A percentile compares a stretch with the other conserved stretches of the same genome.
These are phyloP conservation scores for Reticulitermes lucifugus DNA, from an alignment of 2,888 invertebrate genomes.

Conservation along the genomic window DNA sequence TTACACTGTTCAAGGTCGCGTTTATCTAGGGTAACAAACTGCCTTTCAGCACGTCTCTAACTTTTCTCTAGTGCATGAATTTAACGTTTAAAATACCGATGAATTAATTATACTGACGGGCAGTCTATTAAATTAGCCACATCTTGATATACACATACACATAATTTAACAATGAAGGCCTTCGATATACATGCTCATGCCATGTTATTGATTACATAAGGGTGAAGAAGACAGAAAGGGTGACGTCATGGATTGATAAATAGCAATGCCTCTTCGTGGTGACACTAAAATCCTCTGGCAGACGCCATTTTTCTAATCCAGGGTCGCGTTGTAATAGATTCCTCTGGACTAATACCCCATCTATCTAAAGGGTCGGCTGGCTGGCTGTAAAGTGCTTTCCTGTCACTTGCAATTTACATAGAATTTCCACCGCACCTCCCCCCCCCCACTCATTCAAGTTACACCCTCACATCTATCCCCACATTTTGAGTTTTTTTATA, in stretches of 20 bases:
- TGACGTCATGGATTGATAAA: constrained; percentile 47
- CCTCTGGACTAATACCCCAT: constrained; percentile 39
- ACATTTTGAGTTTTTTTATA: constrained; percentile 1
- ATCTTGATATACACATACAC: background rate
- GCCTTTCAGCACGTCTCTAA: no score
- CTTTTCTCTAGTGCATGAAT: no score
- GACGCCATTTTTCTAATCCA: constrained; percentile 51
- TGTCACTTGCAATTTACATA: constrained; percentile 44
- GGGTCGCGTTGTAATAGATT: constrained; percentile 40
- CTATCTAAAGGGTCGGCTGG: constrained; percentile 34
- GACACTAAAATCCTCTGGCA: constrained; percentile 51
- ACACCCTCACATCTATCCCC: background rate
- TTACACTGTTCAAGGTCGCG: no score
- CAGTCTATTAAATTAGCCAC: background rate
- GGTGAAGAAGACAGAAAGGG: background rate
- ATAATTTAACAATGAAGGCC: background rate
- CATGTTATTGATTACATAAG: constrained; percentile 5
- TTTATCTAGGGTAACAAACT: no score
- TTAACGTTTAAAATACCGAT: no score
- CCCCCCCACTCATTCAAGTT: background rate
- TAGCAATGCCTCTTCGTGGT: constrained; percentile 48
- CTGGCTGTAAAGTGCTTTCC: constrained; percentile 37
- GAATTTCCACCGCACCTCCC: constrained; percentile 19
- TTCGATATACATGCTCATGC: background rate
- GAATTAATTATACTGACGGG: no score